Percentiles rank a stretch among this genome's conserved stretches.
Evolutionary conservation across 2,113 vertebrate species (phyloP).

Genomic region (Alaudala cheleensis): DNA sequence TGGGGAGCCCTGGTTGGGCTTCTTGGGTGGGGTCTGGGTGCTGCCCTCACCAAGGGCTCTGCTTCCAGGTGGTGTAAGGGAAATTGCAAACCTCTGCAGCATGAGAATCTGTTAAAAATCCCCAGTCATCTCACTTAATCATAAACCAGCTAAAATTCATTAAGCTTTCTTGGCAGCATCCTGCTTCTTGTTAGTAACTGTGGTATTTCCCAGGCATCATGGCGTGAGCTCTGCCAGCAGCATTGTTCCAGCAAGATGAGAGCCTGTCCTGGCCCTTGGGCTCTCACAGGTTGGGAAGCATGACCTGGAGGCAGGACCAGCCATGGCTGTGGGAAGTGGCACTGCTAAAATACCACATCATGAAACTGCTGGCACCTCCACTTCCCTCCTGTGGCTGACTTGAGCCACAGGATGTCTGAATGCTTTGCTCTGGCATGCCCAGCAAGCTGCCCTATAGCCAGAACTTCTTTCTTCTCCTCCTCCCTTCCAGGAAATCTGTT

Average conservation of each 20-base stretch:
- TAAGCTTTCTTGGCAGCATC: background rate
- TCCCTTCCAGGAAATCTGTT: background rate
- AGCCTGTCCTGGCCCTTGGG: background rate
- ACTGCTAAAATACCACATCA: background rate
- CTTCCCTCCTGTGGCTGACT: background rate
- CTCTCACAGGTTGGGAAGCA: background rate
- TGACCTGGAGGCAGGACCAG: fast-evolving
- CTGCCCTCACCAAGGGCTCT: background rate
- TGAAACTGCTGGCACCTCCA: background rate
- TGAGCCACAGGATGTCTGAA: conserved; percentile 15
- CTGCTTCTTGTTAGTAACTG: background rate
- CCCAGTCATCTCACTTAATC: background rate
- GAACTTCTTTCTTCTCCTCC: background rate
- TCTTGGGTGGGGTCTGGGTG: fast-evolving
- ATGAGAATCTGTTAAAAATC: background rate
- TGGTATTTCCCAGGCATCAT: background rate
- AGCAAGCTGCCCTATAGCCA: background rate
- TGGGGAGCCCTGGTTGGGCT: background rate
- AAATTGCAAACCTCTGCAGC: background rate
- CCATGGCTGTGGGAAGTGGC: background rate
- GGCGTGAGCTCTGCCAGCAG: fast-evolving
- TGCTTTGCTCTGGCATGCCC: background rate
- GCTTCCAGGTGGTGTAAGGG: background rate
- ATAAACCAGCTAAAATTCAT: background rate
- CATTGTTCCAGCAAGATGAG: background rate